These are phyloP conservation scores for Pristis pectinata DNA, from an alignment of 2,797 vertebrate species.

Conservation along the genomic window DNA sequence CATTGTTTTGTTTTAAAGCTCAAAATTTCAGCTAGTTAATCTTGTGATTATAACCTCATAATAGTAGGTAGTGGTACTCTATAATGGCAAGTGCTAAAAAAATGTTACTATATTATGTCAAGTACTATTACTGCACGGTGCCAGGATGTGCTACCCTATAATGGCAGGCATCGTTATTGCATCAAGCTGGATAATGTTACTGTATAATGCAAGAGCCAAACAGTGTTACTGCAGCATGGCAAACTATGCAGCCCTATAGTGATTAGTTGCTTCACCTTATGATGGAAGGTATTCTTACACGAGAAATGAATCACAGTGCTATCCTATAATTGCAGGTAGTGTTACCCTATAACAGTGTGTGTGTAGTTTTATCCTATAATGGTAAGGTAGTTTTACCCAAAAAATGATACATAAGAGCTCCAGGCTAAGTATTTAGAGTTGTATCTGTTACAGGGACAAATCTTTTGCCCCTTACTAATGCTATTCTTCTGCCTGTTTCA, in stretches of 20 bases:
- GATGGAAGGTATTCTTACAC: no score
- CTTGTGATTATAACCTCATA: not conserved
- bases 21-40: not conserved
- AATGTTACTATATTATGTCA: not conserved
- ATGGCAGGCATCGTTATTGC: not conserved
- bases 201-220: no score
- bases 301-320: no score
- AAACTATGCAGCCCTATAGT: no score
- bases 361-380: not conserved
- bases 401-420: not conserved
- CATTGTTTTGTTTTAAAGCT: not conserved
- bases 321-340: not conserved
- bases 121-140: not conserved
- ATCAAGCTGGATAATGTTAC: no score
- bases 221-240: no score
- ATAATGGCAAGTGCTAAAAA: not conserved
- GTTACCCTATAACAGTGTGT: not conserved
- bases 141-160: not conserved
- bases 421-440: not conserved
- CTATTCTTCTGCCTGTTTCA: not conserved
- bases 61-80: not conserved
- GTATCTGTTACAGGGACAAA: not conserved
- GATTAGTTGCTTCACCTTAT: no score
- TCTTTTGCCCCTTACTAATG: not conserved
- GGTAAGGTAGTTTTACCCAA: not conserved